Evolutionary conservation across 2,113 vertebrate species (phyloP).

Genomic region (Panthera tigris): DNA sequence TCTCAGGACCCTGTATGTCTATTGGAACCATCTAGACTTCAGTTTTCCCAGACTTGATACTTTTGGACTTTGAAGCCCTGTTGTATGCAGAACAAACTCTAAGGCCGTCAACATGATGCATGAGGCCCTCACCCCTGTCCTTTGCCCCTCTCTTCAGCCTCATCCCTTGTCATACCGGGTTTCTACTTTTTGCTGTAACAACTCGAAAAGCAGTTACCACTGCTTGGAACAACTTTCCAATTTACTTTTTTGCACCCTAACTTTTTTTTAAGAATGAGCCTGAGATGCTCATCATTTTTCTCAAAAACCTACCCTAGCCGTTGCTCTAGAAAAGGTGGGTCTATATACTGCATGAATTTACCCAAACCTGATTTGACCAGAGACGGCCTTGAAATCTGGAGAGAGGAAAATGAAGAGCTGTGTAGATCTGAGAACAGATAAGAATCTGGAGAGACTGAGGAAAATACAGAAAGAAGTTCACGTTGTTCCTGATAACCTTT

Average conservation of each 20-base stretch:
- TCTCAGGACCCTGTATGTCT: too few relatives aligned
- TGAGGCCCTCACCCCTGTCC: not conserved
- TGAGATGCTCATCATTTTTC: not conserved
- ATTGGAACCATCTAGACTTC: not conserved
- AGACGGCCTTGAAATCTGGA: not conserved
- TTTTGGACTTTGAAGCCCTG: not conserved
- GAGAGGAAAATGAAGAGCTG: not conserved
- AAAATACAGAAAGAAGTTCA: not conserved
- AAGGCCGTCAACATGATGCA: not conserved
- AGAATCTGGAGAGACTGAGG: not conserved
- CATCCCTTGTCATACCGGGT: fast-evolving
- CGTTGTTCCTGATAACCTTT: not conserved
- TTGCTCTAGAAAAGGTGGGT: not conserved
- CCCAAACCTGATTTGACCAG: not conserved
- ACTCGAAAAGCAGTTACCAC: not conserved
- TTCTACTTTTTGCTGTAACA: not conserved
- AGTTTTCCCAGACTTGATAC: not conserved
- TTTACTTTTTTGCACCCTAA: not conserved
- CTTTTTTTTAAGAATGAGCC: not conserved
- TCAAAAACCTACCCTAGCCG: not conserved
- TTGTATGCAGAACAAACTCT: not conserved
- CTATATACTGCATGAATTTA: not conserved
- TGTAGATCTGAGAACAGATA: not conserved
- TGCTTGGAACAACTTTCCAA: not conserved
- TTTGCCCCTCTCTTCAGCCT: not conserved